A percentile compares a stretch with the other conserved stretches of the same genome.
Evolutionary conservation across 2,797 vertebrate species (phyloP).

Genomic region (Petrocephalus schoutedeni): DNA sequence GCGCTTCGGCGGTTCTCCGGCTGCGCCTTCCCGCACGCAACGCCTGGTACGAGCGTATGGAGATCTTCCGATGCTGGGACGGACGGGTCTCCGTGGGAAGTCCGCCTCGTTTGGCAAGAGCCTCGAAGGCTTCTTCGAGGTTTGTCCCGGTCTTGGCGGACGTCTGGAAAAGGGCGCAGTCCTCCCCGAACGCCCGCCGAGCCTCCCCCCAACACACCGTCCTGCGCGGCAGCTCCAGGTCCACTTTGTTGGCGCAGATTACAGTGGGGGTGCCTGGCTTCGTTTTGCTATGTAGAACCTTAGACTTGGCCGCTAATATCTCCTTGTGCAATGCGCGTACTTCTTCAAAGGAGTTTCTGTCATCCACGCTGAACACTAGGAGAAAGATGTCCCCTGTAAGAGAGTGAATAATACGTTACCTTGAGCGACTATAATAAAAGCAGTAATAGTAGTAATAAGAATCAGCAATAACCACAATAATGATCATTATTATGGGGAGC

Average conservation of each 20-base stretch:
- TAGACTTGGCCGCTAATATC: slow-evolving; percentile 62
- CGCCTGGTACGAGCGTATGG: slow-evolving; percentile 65
- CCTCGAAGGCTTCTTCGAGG: slow-evolving; percentile 62
- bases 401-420: not conserved
- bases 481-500: not conserved
- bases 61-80: slow-evolving; percentile 65
- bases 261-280: slow-evolving; percentile 52
- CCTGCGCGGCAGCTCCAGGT: slow-evolving; percentile 47
- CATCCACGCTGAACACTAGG: slow-evolving; percentile 66
- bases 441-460: too few relatives aligned
- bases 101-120: slow-evolving; percentile 58
- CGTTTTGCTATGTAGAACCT: slow-evolving; percentile 46
- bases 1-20: slow-evolving; percentile 22
- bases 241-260: slow-evolving; percentile 67
- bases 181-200: slow-evolving; percentile 46
- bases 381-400: slow-evolving; percentile 66
- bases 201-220: slow-evolving; percentile 49
- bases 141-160: slow-evolving; percentile 66
- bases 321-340: slow-evolving; percentile 57
- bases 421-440: too few relatives aligned
- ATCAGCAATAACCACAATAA: not conserved
- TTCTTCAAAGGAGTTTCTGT: slow-evolving; percentile 62
- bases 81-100: slow-evolving; percentile 66
- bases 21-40: slow-evolving; percentile 37
- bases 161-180: slow-evolving; percentile 64